These are phyloP conservation scores for Marmota monax DNA, from an alignment of 2,113 vertebrate species.

Conservation along the genomic window DNA sequence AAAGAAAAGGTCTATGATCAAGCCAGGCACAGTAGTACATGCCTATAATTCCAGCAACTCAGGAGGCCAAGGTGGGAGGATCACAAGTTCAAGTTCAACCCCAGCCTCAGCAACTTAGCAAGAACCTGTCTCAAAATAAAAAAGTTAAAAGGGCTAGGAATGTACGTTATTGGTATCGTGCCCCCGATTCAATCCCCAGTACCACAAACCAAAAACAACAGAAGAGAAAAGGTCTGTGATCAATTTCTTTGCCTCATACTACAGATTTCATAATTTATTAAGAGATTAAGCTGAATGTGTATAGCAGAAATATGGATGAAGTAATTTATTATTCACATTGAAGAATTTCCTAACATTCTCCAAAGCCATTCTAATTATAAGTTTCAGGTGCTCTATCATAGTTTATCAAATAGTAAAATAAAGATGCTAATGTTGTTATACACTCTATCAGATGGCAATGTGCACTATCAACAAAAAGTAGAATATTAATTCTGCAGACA, in stretches of 20 bases:
- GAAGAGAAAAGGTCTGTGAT: not conserved
- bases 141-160: not conserved
- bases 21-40: no score
- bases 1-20: no score
- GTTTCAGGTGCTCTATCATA: not conserved
- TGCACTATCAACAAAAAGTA: not conserved
- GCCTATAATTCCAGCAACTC: no score
- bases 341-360: not conserved
- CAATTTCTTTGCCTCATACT: not conserved
- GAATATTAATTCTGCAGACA: not conserved
- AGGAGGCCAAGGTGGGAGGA: no score
- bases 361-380: not conserved
- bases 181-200: not conserved
- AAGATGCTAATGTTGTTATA: not conserved
- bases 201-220: not conserved
- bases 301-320: not conserved
- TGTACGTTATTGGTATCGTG: not conserved
- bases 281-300: constrained; percentile 1
- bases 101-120: no score
- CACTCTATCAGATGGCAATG: not conserved
- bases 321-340: not conserved
- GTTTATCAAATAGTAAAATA: constrained; percentile 34
- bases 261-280: constrained; percentile 4
- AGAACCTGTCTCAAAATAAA: no score
- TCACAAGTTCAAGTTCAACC: no score